phyloP scores from a whole-genome alignment of 2,113 vertebrate genomes.

The Salvelinus sp. region DNA sequence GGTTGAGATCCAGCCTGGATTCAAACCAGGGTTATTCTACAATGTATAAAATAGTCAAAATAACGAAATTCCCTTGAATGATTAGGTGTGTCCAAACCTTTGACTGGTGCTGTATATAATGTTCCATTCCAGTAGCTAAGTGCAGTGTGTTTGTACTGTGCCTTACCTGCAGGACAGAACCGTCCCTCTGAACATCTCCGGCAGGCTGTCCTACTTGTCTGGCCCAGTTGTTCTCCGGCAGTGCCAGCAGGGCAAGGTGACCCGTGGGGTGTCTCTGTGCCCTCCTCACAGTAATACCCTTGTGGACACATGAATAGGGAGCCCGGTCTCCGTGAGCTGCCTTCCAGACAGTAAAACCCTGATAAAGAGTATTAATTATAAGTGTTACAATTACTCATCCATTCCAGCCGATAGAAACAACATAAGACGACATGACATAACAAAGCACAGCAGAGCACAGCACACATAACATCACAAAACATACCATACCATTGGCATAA shows the following conservation, averaged over 20 bases:
- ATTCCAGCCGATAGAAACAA: not conserved
- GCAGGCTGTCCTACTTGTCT: constrained; percentile 79
- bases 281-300: constrained; percentile 81
- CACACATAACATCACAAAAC: not conserved
- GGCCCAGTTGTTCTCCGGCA: constrained; percentile 77
- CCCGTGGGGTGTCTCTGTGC: constrained; percentile 72
- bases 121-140: not conserved
- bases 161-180: constrained; percentile 77
- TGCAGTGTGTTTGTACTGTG: constrained; percentile 32
- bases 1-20: too few species aligned
- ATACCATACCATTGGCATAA: too few species aligned
- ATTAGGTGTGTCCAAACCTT: too few species aligned
- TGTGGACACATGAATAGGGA: constrained; percentile 76
- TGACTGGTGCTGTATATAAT: too few species aligned
- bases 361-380: not conserved
- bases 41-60: too few species aligned
- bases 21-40: too few species aligned
- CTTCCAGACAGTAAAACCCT: constrained; percentile 83
- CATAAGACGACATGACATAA: not conserved
- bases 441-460: not conserved
- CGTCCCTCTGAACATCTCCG: constrained; percentile 79
- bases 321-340: constrained; percentile 69
- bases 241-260: constrained; percentile 82
- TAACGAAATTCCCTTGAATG: too few species aligned
- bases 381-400: not conserved